These are phyloP conservation scores for Pimephales promelas DNA, from an alignment of 2,113 vertebrate genomes.

Conservation along the genomic window DNA sequence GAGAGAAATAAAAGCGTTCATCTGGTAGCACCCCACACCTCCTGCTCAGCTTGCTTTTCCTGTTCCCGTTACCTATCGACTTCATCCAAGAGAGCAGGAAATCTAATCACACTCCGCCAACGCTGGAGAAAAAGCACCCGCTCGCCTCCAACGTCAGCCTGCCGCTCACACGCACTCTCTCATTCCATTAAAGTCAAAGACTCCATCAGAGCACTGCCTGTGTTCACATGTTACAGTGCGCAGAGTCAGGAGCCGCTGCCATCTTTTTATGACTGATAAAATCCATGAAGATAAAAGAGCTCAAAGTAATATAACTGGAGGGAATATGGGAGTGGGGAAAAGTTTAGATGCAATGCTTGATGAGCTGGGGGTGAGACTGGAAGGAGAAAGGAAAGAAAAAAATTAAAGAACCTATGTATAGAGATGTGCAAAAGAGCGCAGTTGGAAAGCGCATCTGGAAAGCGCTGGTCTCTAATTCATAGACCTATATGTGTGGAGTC, in stretches of 20 bases:
- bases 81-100: conserved; percentile 45
- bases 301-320: conserved; percentile 4
- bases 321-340: not conserved
- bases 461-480: not conserved
- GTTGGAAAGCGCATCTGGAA: not conserved
- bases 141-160: not conserved
- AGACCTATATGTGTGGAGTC: not conserved
- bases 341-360: conserved; percentile 11
- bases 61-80: conserved; percentile 28
- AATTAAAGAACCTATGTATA: not conserved
- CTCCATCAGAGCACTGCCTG: conserved; percentile 16
- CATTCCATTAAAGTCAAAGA: conserved; percentile 42
- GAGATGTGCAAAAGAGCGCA: not conserved
- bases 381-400: conserved; percentile 12
- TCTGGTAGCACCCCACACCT: conserved; percentile 16
- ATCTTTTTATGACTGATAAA: conserved; percentile 44
- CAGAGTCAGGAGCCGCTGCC: conserved; percentile 19
- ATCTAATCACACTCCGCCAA: conserved; percentile 46
- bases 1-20: not conserved
- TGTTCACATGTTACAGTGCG: conserved; percentile 26
- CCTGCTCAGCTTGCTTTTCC: conserved; percentile 20
- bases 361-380: conserved; percentile 13
- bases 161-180: conserved; percentile 23
- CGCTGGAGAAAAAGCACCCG: conserved; percentile 24
- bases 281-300: conserved; percentile 32